Evolutionary conservation across 2,113 vertebrate species (phyloP), one percentile per base, ranked within the genome.

Genomic region (Tetrao urogallus): DNA sequence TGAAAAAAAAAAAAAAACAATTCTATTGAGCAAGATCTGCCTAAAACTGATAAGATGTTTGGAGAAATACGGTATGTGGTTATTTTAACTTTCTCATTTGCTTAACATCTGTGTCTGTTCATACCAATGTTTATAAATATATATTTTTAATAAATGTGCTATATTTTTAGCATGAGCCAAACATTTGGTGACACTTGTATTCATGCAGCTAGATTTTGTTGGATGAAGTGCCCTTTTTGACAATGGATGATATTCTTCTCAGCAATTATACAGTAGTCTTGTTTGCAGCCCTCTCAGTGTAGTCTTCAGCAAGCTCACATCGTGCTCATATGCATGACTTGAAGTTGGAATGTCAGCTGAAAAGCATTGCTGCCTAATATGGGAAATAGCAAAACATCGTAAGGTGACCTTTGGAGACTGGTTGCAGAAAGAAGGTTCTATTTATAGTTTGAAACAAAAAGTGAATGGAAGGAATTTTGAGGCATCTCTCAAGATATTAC

Each of bases 121-220:
- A 97, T 97, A 97, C 66, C 91, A 76, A 97, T 97, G 97, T 98
- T 98, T 98, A 97, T 97, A 98, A 97, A 98, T 98, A 97, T 98
- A 96, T 98, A 98, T 98, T 98, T 98, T 98, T 98, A 98, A 98
- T 97, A 98, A 98, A 98, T 97, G 97, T 98, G 98, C 97, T 98
- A 97, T 98, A 97, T 98, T 98, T 98, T 98, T 98, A 98, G 98
- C 98, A 98, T 98, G 98, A 98, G 97, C 97, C 97, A 97, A 97
- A 97, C 95, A 96, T 92, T 94, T 90, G 88, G 95, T 95, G 96
- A 97, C 78, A 6, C 92, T 95, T 54, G 70, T 95, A 96, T 80
- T 93, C 97, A 85, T 83, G 82, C 64, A 91, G 92, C 90, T 94
- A 92, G 90, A 87, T 89, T 94, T 90, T 94, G 78, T 96, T 97